These are phyloP conservation scores for Apis florea DNA, from an alignment of 1,140 invertebrate species.

Conservation along the genomic window DNA sequence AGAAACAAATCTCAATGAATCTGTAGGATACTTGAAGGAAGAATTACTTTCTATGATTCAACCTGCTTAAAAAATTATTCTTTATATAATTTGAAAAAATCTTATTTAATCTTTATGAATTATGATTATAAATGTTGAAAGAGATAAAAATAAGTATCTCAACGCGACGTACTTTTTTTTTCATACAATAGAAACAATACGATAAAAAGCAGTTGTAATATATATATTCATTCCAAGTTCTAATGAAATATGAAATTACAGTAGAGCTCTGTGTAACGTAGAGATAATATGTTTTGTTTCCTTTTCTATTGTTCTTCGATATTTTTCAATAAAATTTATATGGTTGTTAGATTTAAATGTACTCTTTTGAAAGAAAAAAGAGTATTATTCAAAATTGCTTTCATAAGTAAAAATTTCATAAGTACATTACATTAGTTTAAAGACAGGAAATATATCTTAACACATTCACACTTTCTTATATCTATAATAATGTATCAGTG, in stretches of 20 bases:
- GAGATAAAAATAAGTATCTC: not conserved
- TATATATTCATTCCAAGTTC: conserved; percentile 5
- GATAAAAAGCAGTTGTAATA: not conserved
- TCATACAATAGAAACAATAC: not conserved
- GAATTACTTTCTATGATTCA: conserved; percentile 86
- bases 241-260: not conserved
- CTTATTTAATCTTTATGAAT: not conserved
- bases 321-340: not conserved
- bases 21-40: conserved; percentile 85
- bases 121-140: conserved; percentile 4
- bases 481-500: too few relatives aligned
- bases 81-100: not conserved
- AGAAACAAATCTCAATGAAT: conserved; percentile 74
- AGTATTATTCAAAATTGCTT: not conserved
- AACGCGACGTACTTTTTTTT: not conserved
- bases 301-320: not conserved
- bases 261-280: not conserved
- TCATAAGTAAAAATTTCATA: not conserved
- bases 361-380: not conserved
- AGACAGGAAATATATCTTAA: too few relatives aligned
- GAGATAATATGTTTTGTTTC: not conserved
- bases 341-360: not conserved
- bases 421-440: too few relatives aligned
- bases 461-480: too few relatives aligned
- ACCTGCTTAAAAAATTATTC: conserved; percentile 30